Conservation (phyloP, 1,140 invertebrate genomes). For the Drosophila bipectinata region DNA sequence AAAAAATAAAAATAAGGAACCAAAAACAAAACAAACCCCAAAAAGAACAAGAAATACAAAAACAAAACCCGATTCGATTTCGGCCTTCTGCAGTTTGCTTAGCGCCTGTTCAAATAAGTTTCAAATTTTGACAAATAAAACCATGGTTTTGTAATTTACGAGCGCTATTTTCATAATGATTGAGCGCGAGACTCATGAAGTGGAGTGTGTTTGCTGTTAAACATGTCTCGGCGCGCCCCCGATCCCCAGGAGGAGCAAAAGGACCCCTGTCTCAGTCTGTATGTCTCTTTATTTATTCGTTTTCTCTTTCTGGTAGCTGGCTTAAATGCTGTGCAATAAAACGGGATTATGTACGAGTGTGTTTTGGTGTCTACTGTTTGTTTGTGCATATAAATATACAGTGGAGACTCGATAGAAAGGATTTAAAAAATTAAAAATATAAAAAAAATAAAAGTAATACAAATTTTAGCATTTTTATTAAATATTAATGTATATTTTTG, state of each 20-base stretch:
- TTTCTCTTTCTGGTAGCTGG: slow-evolving; percentile 26
- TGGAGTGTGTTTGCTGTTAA: slow-evolving; percentile 22
- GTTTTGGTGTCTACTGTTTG: slow-evolving; percentile 48
- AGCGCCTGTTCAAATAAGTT: slow-evolving; percentile 83
- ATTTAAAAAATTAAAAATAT: not conserved
- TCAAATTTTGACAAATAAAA: slow-evolving; percentile 84
- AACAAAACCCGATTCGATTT: slow-evolving; percentile 40
- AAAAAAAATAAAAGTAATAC: not conserved
- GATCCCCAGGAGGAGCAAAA: slow-evolving; percentile 21
- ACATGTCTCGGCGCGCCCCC: slow-evolving; percentile 22
- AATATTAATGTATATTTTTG: not conserved
- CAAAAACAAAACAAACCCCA: slow-evolving; percentile 35
- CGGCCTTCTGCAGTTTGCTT: slow-evolving; percentile 54
- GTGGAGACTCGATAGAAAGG: not conserved
- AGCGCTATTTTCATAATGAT: slow-evolving; percentile 69
- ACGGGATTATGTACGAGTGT: slow-evolving; percentile 67
- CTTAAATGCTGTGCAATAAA: slow-evolving; percentile 64
- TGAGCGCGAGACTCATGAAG: slow-evolving; percentile 53
- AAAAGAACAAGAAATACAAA: slow-evolving; percentile 34
- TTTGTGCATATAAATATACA: slow-evolving; percentile 21
- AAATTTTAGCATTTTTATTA: too few species aligned
- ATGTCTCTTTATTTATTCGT: slow-evolving; percentile 17
- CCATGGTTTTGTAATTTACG: slow-evolving; percentile 83
- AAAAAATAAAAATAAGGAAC: slow-evolving; percentile 8
- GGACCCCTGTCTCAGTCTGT: slow-evolving; percentile 19